These are phyloP conservation scores for Athripsodes cinereus DNA, from an alignment of 2,888 invertebrate species.

Conservation along the genomic window DNA sequence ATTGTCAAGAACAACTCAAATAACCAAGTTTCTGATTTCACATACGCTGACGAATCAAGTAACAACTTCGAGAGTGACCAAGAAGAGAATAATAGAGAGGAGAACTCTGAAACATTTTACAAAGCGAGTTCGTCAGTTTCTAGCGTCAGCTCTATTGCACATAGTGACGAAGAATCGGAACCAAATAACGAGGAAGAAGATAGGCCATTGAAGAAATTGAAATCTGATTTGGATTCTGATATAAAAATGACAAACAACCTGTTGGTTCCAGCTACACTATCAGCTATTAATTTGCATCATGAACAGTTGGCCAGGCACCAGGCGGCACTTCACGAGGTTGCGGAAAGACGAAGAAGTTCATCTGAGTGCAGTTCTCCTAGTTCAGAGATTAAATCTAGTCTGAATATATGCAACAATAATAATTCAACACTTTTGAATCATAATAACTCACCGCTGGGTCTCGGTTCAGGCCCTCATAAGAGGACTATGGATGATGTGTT, in stretches of 20 bases:
- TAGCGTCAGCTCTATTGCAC: slow-evolving; percentile 38
- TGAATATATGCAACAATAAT: slow-evolving; percentile 53
- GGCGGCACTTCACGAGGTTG: slow-evolving; percentile 38
- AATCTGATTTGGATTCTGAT: slow-evolving; percentile 48
- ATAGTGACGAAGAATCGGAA: slow-evolving; percentile 54
- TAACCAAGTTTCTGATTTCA: slow-evolving; percentile 13
- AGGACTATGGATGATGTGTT: slow-evolving; percentile 89
- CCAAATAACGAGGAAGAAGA: slow-evolving; percentile 53
- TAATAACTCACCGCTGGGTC: slow-evolving; percentile 47
- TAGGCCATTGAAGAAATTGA: slow-evolving; percentile 54
- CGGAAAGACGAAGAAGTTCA: slow-evolving; percentile 38
- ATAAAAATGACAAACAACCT: slow-evolving; percentile 57
- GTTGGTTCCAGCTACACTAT: slow-evolving; percentile 49
- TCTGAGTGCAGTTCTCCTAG: slow-evolving; percentile 71
- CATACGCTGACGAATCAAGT: slow-evolving; percentile 26
- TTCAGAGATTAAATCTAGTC: slow-evolving; percentile 55
- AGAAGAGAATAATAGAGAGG: slow-evolving; percentile 36
- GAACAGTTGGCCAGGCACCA: slow-evolving; percentile 42
- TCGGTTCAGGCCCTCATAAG: slow-evolving; percentile 50
- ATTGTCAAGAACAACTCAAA: slow-evolving; percentile 6
- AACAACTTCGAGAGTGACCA: slow-evolving; percentile 33
- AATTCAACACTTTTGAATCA: slow-evolving; percentile 61
- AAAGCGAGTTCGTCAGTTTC: slow-evolving; percentile 48
- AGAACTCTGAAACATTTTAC: slow-evolving; percentile 36
- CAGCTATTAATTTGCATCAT: slow-evolving; percentile 47